Evolutionary conservation across 2,888 invertebrate species (phyloP), one percentile per base, ranked within the genome.

Genomic region (Dolichopus griseipennis): DNA sequence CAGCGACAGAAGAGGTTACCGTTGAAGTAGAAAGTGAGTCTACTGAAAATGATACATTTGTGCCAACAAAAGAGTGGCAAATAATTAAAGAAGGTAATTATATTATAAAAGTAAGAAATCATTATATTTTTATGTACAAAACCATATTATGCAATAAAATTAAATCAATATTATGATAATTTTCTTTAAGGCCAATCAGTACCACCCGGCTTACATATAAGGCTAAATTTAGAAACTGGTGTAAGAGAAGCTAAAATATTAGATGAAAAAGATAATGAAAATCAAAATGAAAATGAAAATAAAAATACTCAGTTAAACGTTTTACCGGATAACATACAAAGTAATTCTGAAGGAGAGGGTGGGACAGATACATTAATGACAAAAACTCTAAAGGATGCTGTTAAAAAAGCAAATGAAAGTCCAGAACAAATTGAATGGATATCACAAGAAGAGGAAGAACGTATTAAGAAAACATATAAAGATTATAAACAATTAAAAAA

Each of bases 211-310:
- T 81, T 92, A 4, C 92, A 93, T 77, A 84, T 91, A 7, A 83
- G 91, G 65, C 84, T 92, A 69, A 89, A 92, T 81, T 80, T 93
- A n/a, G 81, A 88, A 78, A 91, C 90, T 15, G 91, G 91, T 0
- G 76, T 85, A 70, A 88, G 85, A 61, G 90, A 92, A 78, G 92
- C 91, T 0, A 92, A 91, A 80, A 78, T 92, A 52, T 74, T 91
- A 72, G 87, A 87, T 34, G 86, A 87, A 43, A 76, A 76, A n/a
- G 75, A 77, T 3, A 74, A 79, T 41, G n/a, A n/a, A n/a, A n/a
- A 27, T 27, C 3, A 27, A 27, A 27, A 27, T 27, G 76, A 78
- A 65, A 75, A 76, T 61, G 72, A 74, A n/a, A 37, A 70, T 20
- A 64, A 52, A 6, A 65, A 68, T 64, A 74, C 74, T 10, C 74